Conservation (phyloP, 2,797 vertebrate species). For the Anomalospiza imberbis region DNA sequence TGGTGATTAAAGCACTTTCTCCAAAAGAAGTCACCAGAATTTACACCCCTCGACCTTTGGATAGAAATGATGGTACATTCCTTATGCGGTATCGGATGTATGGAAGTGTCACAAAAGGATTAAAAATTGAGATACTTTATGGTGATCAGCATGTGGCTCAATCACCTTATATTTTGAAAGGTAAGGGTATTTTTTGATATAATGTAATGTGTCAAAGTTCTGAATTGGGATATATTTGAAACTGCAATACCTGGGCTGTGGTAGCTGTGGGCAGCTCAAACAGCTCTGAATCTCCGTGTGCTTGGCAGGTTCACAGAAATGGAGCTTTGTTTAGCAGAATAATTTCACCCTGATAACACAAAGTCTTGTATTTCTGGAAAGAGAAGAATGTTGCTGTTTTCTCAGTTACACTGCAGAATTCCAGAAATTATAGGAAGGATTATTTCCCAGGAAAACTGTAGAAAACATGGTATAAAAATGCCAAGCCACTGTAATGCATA, state of each 20-base stretch:
- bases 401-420: background rate
- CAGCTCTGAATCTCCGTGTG: background rate
- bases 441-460: background rate
- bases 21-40: constrained; percentile 80
- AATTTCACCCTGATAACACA: background rate
- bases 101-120: constrained; percentile 74
- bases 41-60: constrained; percentile 82
- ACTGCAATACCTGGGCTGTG: background rate
- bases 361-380: background rate
- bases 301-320: background rate
- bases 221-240: background rate
- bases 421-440: background rate
- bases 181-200: constrained; percentile 54
- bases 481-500: background rate
- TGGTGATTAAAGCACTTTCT: constrained; percentile 82
- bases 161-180: constrained; percentile 86
- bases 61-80: constrained; percentile 89
- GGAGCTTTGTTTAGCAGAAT: background rate
- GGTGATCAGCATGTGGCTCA: constrained; percentile 78
- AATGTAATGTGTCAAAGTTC: background rate
- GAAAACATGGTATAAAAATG: background rate
- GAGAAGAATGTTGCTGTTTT: background rate
- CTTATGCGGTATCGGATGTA: constrained; percentile 88
- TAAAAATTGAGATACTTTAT: constrained; percentile 84
- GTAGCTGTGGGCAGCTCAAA: background rate